Conservation (phyloP, 2,797 vertebrate genomes). For the Enteromius treurensis region DNA sequence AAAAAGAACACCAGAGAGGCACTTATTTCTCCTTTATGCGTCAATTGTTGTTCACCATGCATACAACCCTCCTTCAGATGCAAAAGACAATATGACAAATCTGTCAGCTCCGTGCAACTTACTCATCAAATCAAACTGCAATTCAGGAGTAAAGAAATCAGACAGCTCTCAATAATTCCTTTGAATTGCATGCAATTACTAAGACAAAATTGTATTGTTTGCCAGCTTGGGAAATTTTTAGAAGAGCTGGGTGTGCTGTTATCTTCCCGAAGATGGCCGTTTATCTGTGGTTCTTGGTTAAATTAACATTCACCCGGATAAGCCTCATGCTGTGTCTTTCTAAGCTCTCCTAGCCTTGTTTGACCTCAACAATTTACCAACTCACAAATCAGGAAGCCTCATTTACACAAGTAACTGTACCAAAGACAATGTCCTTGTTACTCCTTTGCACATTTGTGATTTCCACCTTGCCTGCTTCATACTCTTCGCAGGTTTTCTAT, state of each 20-base stretch:
- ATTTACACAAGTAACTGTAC: slow-evolving; percentile 6
- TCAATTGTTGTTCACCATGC: neutral
- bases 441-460: neutral
- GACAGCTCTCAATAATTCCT: neutral
- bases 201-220: neutral
- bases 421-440: neutral
- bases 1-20: neutral
- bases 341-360: neutral
- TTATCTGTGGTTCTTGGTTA: neutral
- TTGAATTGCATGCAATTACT: neutral
- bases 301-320: neutral
- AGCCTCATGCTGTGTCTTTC: neutral
- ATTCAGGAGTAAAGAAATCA: neutral
- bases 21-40: neutral
- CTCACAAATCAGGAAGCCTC: slow-evolving; percentile 11
- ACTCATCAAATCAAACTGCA: neutral
- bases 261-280: neutral
- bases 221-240: neutral
- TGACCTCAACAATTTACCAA: slow-evolving; percentile 1
- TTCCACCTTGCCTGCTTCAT: slow-evolving; percentile 10
- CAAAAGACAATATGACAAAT: neutral
- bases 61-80: neutral
- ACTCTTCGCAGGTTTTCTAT: neutral
- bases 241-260: neutral
- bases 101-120: neutral